phyloP scores from a whole-genome alignment of 1,140 invertebrate genomes.

The Zaprionus davidi region DNA sequence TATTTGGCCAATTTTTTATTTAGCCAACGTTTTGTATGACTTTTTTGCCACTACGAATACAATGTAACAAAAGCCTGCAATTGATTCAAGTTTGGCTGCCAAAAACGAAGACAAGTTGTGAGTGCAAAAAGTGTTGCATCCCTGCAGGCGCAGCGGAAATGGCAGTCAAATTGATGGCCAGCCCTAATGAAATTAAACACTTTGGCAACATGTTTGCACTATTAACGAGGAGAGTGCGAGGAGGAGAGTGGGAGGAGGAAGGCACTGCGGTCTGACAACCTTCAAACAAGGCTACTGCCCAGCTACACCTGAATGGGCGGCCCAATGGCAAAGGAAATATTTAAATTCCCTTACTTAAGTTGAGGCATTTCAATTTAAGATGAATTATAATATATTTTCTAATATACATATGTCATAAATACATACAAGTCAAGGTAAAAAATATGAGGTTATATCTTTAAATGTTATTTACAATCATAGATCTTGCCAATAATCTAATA shows the following conservation, averaged over 20 bases:
- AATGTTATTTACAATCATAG: too few species aligned
- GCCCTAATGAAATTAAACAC: slow-evolving; percentile 66
- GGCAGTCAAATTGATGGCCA: slow-evolving; percentile 49
- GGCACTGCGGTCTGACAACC: not conserved
- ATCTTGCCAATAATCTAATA: too few species aligned
- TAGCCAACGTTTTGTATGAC: not conserved
- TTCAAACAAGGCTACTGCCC: not conserved
- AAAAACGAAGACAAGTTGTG: slow-evolving; percentile 13
- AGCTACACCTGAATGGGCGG: not conserved
- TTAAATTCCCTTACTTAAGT: not conserved
- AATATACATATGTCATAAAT: too few species aligned
- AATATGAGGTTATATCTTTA: too few species aligned
- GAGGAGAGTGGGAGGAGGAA: not conserved
- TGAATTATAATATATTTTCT: too few species aligned
- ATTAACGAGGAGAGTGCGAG: not conserved
- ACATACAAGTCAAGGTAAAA: too few species aligned
- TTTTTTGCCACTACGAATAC: not conserved
- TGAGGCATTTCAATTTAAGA: not conserved
- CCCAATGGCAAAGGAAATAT: not conserved
- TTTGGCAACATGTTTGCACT: slow-evolving; percentile 25
- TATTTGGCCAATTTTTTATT: not conserved
- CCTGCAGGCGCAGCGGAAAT: slow-evolving; percentile 43
- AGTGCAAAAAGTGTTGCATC: slow-evolving; percentile 52
- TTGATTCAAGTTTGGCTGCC: not conserved
- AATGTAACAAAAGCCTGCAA: slow-evolving; percentile 3